Conservation (phyloP, 2,888 invertebrate species). For the Smittia aterrima region DNA sequence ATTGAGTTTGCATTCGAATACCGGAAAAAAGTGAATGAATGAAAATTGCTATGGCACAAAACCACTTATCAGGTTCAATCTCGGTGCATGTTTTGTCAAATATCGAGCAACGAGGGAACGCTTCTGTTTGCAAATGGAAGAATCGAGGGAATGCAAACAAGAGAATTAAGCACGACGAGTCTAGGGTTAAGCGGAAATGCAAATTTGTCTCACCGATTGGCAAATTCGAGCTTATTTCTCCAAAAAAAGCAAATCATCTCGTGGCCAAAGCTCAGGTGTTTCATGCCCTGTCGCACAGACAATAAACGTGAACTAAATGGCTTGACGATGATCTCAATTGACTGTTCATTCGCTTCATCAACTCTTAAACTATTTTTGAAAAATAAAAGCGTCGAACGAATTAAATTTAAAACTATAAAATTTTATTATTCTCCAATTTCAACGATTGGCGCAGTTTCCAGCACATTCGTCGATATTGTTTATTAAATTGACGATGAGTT, state of each 20-base stretch:
- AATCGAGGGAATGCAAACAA: neutral
- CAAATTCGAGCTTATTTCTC: neutral
- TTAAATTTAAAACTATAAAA: no score
- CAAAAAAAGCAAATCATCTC: neutral
- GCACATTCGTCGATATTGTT: neutral
- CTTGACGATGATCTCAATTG: no score
- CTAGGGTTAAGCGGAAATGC: neutral
- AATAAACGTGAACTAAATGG: neutral
- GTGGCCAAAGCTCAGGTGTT: neutral
- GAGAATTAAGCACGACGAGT: neutral
- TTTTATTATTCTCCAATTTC: no score
- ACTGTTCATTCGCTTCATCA: no score
- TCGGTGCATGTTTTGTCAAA: neutral
- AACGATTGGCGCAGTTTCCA: no score
- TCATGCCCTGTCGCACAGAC: neutral
- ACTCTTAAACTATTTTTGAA: no score
- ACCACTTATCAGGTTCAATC: conserved; percentile 6
- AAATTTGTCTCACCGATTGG: neutral
- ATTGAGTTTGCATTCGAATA: neutral
- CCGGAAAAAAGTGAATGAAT: no score
- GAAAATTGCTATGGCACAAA: neutral
- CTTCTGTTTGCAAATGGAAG: neutral
- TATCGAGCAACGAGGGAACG: neutral
- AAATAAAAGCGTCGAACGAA: no score
- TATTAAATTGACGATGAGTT: neutral